These are phyloP conservation scores for Hesperia comma DNA, from an alignment of 2,888 invertebrate genomes.

Conservation along the genomic window DNA sequence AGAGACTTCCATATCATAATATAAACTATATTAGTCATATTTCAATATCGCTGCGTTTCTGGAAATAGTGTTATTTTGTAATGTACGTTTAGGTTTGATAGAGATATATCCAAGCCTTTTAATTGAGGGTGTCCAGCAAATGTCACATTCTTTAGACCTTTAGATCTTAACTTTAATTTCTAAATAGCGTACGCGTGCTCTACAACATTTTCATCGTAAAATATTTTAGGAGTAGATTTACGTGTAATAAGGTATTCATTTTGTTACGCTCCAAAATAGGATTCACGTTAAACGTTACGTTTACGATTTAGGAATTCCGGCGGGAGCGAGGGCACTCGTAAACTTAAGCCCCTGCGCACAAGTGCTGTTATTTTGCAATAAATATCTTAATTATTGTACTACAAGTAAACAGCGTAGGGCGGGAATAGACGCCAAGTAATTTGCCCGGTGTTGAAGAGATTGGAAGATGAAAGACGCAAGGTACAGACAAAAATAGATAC, in stretches of 20 bases:
- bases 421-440: neutral
- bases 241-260: neutral
- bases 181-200: too few species aligned
- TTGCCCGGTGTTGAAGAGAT: neutral
- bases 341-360: conserved; percentile 13
- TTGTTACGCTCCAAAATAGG: conserved; percentile 3
- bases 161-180: too few species aligned
- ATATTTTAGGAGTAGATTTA: neutral
- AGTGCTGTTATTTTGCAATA: conserved; percentile 15
- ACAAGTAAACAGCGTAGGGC: neutral
- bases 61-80: too few species aligned
- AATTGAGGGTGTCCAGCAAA: too few species aligned
- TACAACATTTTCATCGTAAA: neutral
- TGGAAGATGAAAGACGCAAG: too few species aligned
- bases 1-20: too few species aligned
- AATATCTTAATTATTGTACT: conserved; percentile 16
- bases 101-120: too few species aligned
- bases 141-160: too few species aligned
- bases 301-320: conserved; percentile 19
- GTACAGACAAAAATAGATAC: too few species aligned
- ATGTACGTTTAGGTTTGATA: too few species aligned
- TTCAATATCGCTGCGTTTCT: too few species aligned
- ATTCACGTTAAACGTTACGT: conserved; percentile 14
- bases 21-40: too few species aligned
- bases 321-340: conserved; percentile 11